phyloP scores from a whole-genome alignment of 1,140 invertebrate species.

The Drusus annulatus region DNA sequence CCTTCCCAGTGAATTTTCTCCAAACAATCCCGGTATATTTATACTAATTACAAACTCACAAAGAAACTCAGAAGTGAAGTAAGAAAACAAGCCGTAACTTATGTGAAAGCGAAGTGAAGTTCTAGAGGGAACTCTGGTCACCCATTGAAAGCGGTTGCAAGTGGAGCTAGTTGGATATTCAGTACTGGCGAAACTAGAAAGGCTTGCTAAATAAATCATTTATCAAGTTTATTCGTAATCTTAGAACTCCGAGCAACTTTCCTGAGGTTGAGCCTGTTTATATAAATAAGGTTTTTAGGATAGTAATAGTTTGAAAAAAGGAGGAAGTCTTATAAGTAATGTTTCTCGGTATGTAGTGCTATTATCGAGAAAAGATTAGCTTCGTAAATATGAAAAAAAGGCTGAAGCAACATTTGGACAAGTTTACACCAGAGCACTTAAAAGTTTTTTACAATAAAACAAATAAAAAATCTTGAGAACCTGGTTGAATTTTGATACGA shows the following conservation, averaged over 20 bases:
- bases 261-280: not conserved
- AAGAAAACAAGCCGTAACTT: slow-evolving; percentile 10
- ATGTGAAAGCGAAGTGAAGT: not conserved
- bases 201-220: not conserved
- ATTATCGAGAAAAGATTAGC: no score
- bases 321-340: not conserved
- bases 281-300: not conserved
- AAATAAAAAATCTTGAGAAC: no score
- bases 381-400: no score
- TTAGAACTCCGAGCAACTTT: not conserved
- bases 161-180: slow-evolving; percentile 3
- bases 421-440: no score
- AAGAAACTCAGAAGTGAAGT: slow-evolving; percentile 14
- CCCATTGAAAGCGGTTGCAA: slow-evolving; percentile 4
- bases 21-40: not conserved
- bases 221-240: not conserved
- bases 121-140: not conserved
- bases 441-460: no score
- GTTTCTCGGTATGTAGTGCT: no score
- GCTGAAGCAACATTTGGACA: no score
- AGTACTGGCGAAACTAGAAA: not conserved
- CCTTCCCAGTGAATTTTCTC: not conserved
- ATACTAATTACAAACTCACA: slow-evolving; percentile 33
- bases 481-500: no score
- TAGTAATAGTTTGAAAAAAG: not conserved